Percentiles rank a stretch among this genome's conserved stretches.
phyloP scores from a whole-genome alignment of 2,888 invertebrate genomes.

The Odontothrips loti region DNA sequence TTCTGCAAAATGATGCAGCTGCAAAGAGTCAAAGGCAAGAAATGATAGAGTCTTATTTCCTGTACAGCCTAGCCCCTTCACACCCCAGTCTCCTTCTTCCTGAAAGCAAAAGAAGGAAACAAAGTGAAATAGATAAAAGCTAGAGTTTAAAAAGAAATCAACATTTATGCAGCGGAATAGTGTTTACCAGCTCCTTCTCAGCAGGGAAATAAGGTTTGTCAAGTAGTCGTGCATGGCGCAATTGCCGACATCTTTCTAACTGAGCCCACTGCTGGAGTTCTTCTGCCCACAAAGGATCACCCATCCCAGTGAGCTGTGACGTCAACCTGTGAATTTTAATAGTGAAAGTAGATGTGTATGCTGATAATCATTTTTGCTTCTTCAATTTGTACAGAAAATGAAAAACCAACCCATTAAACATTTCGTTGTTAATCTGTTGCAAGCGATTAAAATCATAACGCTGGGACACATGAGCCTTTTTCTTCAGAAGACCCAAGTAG shows the following conservation, averaged over 20 bases:
- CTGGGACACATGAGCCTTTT: not conserved
- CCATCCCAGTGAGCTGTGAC: not conserved
- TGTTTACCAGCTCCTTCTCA: not conserved
- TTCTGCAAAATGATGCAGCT: constrained; percentile 69
- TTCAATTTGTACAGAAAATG: not conserved
- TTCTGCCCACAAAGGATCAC: constrained; percentile 13
- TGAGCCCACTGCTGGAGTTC: not conserved
- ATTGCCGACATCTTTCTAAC: not conserved
- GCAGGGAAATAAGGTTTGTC: constrained; percentile 6
- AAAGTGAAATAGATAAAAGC: not conserved
- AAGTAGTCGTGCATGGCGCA: constrained; percentile 3
- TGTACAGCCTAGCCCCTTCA: constrained; percentile 45
- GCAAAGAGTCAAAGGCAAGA: constrained; percentile 68
- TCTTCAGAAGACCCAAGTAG: not conserved
- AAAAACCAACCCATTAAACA: constrained; percentile 7
- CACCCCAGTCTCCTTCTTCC: not conserved
- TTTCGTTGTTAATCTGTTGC: not conserved
- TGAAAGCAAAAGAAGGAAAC: not conserved
- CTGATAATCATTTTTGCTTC: no score
- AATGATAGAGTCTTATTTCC: constrained; percentile 59
- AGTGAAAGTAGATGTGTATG: not conserved
- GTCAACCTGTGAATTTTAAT: not conserved
- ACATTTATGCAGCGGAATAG: constrained; percentile 29
- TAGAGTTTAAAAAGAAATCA: not conserved
- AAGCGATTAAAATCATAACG: not conserved